These are phyloP conservation scores for Epirrita christyi DNA, from an alignment of 2,888 invertebrate genomes.

Conservation along the genomic window DNA sequence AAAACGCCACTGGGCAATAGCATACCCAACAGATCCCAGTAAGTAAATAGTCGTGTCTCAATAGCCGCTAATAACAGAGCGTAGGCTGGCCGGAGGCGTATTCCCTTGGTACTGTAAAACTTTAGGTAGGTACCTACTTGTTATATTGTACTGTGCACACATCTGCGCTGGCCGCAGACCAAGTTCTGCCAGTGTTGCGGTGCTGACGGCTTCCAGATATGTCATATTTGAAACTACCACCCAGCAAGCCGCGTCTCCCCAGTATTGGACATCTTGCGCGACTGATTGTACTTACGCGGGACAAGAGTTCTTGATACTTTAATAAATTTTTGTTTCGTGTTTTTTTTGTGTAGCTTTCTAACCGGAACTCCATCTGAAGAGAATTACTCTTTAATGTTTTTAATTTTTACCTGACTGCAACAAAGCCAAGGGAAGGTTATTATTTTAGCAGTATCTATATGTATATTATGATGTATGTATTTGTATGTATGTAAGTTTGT, in stretches of 20 bases:
- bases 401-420: too few relatives aligned
- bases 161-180: constrained; percentile 78
- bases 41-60: constrained; percentile 82
- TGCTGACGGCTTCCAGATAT: constrained; percentile 78
- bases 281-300: constrained; percentile 60
- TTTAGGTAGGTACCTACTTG: constrained; percentile 48
- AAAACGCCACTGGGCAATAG: constrained; percentile 59
- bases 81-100: constrained; percentile 72
- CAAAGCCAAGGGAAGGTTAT: too few relatives aligned
- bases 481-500: too few relatives aligned
- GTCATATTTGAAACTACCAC: constrained; percentile 72
- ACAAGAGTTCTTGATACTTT: constrained; percentile 46
- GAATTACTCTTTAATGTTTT: too few relatives aligned
- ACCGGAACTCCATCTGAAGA: too few relatives aligned
- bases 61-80: constrained; percentile 74
- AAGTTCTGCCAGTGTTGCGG: constrained; percentile 78
- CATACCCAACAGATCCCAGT: constrained; percentile 55
- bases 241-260: constrained; percentile 40
- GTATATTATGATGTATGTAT: too few relatives aligned
- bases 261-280: constrained; percentile 68
- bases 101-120: constrained; percentile 66
- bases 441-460: too few relatives aligned
- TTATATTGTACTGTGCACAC: constrained; percentile 50
- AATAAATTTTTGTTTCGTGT: background rate
- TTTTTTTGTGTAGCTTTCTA: too few relatives aligned